phyloP scores from a whole-genome alignment of 2,888 invertebrate species.

The Tenthredo mesomela region DNA sequence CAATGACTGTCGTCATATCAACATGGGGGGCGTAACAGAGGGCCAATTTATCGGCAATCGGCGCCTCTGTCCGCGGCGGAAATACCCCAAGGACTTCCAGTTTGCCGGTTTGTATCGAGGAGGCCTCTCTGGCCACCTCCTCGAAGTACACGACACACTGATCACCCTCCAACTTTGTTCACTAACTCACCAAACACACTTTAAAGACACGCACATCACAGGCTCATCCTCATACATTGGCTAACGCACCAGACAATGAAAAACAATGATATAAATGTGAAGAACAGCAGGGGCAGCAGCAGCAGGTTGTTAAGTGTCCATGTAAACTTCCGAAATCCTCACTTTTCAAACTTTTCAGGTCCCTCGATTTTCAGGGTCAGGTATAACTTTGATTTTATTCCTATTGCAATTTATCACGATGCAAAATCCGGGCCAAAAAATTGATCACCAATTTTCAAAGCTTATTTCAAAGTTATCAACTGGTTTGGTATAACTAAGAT shows the following conservation, averaged over 20 bases:
- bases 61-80: slow-evolving; percentile 76
- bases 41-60: slow-evolving; percentile 81
- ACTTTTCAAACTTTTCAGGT: not conserved
- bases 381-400: not conserved
- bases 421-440: not conserved
- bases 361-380: not conserved
- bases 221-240: not conserved
- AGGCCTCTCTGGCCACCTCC: slow-evolving; percentile 61
- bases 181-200: slow-evolving; percentile 57
- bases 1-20: slow-evolving; percentile 87
- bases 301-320: not conserved
- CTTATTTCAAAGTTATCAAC: not conserved
- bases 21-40: slow-evolving; percentile 84
- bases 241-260: slow-evolving; percentile 2
- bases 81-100: slow-evolving; percentile 77
- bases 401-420: not conserved
- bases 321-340: not conserved
- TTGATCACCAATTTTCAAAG: not conserved
- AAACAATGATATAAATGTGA: not conserved
- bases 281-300: not conserved
- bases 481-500: not conserved
- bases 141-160: slow-evolving; percentile 58
- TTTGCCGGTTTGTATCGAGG: slow-evolving; percentile 64
- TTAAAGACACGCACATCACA: slow-evolving; percentile 51
- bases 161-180: slow-evolving; percentile 61